Base-by-base conservation (phyloP, 2,113 vertebrate species). In the Paralichthys olivaceus region DNA sequence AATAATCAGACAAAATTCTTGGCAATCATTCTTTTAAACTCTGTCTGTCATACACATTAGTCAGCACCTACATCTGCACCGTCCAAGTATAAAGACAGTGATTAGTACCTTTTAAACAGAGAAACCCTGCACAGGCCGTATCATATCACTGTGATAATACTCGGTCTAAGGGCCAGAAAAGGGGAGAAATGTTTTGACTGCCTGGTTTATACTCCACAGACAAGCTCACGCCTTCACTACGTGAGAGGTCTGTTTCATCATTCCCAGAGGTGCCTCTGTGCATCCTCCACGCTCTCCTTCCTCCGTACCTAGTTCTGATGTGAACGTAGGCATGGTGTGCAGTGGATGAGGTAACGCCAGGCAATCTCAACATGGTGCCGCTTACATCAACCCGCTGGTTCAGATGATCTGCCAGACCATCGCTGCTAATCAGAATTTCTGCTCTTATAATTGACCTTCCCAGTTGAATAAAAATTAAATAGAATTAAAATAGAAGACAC, bases 261-360 rank as follows among this genome's bases (percentile, higher is more conserved):
- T 84, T 87, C 89, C 89, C 79, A 77, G 54, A 60, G 81, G 81
- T 79, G 55, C 77, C 54, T 68, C 66, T 29, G 2, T 73, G 72
- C 72, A 34, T 84, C 84, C 80, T 74, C 69, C 60, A 12, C 32
- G 72, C 75, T 83, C 74, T 81, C 77, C 87, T 83, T 75, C 84
- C 79, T 89, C 77, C 71, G 47, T 75, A 89, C 89, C 90, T 89
- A 80, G 69, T 66, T 77, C 72, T 70, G 75, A 72, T 89, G 76
- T 68, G 67, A 84, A 70, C 55, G 40, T 17, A 25, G 75, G 83
- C 81, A 56, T 49, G 72, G 67, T 28, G 79, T 60, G 40, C 54
- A 6, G 73, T 9, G 72, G 85, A 89, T 93, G 91, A 91, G 87
- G 91, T 88, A 93, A 93, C 84, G 68, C 67, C 81, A 26, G 85